Conservation (phyloP, 2,113 vertebrate species). For the Fregetta grallaria region DNA sequence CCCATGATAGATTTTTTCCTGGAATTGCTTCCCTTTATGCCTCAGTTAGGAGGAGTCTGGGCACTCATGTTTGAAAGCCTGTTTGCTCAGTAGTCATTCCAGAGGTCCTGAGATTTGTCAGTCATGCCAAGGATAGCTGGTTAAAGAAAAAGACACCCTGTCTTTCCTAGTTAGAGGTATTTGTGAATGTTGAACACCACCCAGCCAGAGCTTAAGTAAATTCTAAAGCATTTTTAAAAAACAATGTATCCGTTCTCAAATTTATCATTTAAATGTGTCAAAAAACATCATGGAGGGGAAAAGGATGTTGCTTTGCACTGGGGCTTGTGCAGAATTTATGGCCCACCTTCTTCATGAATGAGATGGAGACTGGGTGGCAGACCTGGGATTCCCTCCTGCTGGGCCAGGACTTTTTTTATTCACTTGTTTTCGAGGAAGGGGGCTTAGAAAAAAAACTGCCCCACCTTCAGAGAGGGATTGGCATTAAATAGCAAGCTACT, state of each 20-base stretch:
- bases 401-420: background rate
- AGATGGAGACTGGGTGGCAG: background rate
- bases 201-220: background rate
- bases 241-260: background rate
- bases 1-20: background rate
- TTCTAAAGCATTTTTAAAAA: background rate
- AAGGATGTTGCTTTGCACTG: background rate
- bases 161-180: background rate
- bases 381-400: background rate
- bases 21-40: background rate
- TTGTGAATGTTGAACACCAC: background rate
- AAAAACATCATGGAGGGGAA: background rate
- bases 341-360: background rate
- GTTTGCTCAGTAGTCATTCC: background rate
- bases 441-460: background rate
- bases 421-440: background rate
- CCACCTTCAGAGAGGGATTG: background rate
- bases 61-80: background rate
- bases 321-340: background rate
- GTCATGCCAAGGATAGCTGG: background rate
- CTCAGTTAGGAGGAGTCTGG: background rate
- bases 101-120: background rate
- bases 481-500: background rate
- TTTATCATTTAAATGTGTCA: background rate
- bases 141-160: background rate